These are phyloP conservation scores for Campylorhamphus procurvoides DNA, from an alignment of 2,113 vertebrate species.

Conservation along the genomic window DNA sequence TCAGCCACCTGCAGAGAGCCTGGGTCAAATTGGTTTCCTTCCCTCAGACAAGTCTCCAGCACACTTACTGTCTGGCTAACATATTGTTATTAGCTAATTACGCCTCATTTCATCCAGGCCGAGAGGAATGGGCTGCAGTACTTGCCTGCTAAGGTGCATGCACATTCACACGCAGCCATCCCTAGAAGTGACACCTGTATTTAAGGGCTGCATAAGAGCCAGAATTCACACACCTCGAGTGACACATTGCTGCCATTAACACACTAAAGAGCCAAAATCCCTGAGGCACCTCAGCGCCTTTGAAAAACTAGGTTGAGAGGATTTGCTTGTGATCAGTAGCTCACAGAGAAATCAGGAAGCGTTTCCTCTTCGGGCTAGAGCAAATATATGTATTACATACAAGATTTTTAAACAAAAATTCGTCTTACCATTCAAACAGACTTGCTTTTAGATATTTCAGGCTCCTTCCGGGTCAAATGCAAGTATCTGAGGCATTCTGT, in stretches of 20 bases:
- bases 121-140: background rate
- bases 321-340: background rate
- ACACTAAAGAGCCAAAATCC: background rate
- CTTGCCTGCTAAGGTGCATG: background rate
- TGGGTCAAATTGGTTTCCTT: background rate
- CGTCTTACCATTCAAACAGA: background rate
- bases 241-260: background rate
- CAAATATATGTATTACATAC: background rate
- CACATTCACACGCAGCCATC: background rate
- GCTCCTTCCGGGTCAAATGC: background rate
- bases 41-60: background rate
- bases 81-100: background rate
- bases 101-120: background rate
- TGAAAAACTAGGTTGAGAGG: background rate
- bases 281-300: background rate
- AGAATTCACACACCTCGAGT: background rate
- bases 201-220: background rate
- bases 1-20: conserved; percentile 2
- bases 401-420: background rate
- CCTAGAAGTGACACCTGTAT: background rate
- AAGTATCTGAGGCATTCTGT: background rate
- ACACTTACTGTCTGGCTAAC: background rate
- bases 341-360: background rate
- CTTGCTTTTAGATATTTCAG: background rate
- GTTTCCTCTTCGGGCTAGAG: background rate